A percentile compares a stretch with the other conserved stretches of the same genome.
Conservation (phyloP, 64 coral and sea anemone species). For the Montipora efflorescens region DNA sequence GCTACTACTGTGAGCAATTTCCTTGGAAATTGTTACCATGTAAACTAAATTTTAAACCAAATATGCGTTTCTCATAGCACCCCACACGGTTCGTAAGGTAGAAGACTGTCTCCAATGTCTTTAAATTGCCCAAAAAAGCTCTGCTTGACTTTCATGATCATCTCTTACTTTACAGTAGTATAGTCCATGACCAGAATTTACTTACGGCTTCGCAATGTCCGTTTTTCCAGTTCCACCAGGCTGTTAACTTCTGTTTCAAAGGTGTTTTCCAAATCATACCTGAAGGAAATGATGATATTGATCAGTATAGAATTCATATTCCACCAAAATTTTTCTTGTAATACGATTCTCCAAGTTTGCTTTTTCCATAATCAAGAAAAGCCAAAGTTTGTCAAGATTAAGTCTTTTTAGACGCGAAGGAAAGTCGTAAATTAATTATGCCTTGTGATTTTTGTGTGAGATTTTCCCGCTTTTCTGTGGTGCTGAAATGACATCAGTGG, state of each 20-base stretch:
- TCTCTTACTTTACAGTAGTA: not conserved
- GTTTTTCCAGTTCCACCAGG: constrained; percentile 34
- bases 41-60: constrained; percentile 3
- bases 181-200: not conserved
- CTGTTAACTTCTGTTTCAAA: constrained; percentile 51
- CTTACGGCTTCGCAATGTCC: constrained; percentile 32
- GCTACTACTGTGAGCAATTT: not conserved
- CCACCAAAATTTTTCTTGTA: too few species aligned
- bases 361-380: too few species aligned
- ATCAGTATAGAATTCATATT: not conserved
- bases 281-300: not conserved
- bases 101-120: not conserved
- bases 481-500: too few species aligned
- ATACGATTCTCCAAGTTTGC: too few species aligned
- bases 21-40: not conserved
- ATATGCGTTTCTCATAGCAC: not conserved
- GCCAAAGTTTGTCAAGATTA: too few species aligned
- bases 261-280: constrained; percentile 42
- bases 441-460: too few species aligned
- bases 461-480: too few species aligned
- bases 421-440: too few species aligned
- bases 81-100: not conserved
- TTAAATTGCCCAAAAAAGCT: not conserved
- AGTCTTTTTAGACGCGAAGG: too few species aligned
- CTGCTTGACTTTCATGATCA: not conserved